These are phyloP conservation scores for Ptiloglossa arizonensis DNA, from an alignment of 1,140 invertebrate species.

Conservation along the genomic window DNA sequence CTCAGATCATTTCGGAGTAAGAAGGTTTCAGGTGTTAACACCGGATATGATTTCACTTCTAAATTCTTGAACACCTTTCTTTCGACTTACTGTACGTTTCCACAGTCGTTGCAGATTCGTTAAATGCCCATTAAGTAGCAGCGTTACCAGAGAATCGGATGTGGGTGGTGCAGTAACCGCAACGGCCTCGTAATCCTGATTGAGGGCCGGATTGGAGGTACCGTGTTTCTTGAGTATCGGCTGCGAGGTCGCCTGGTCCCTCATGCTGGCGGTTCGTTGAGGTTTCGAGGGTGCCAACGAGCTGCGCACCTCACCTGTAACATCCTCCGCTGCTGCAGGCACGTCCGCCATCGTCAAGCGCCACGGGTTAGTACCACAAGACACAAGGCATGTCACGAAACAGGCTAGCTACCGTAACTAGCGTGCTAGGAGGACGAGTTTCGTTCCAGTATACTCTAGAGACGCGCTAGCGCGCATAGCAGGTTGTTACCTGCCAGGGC, in stretches of 20 bases:
- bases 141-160: constrained; percentile 61
- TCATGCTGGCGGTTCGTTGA: constrained; percentile 90
- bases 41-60: neutral
- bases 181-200: constrained; percentile 71
- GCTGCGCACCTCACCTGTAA: constrained; percentile 88
- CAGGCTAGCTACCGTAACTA: constrained; percentile 69
- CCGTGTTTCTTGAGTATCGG: constrained; percentile 69
- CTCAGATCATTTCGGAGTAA: too few relatives aligned
- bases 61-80: constrained; percentile 19
- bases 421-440: constrained; percentile 30
- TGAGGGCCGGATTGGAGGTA: constrained; percentile 37
- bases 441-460: neutral
- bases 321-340: constrained; percentile 82
- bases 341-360: constrained; percentile 80
- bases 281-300: constrained; percentile 89
- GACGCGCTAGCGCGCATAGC: constrained; percentile 9
- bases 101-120: neutral
- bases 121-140: constrained; percentile 19
- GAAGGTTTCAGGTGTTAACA: too few relatives aligned
- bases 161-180: constrained; percentile 60
- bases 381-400: constrained; percentile 77
- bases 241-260: constrained; percentile 81
- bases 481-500: neutral
- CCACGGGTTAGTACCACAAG: constrained; percentile 80
- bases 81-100: neutral